phyloP scores from a whole-genome alignment of 2,888 invertebrate genomes.

The Chrysopilus asiliformis region DNA sequence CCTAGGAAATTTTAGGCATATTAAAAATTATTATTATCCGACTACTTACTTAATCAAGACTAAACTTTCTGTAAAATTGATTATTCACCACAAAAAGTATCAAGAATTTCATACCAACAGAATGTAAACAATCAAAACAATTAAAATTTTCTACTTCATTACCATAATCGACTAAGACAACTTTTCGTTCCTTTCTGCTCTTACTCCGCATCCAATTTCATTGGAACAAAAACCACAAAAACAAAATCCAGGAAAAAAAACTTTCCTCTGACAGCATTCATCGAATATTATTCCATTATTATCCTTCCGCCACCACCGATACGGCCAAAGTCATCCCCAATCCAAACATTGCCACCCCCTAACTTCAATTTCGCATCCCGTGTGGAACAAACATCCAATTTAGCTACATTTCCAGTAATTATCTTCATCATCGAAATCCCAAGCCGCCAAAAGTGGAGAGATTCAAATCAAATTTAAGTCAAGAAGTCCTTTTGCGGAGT shows the following conservation, averaged over 20 bases:
- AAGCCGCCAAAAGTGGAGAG: constrained; percentile 9
- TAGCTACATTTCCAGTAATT: constrained; percentile 13
- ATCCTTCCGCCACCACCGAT: constrained; percentile 1
- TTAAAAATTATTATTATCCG: too few species aligned
- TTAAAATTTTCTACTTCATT: constrained; percentile 16
- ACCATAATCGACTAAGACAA: constrained; percentile 14
- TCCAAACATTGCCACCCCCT: constrained; percentile 6
- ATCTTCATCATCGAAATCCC: constrained; percentile 12
- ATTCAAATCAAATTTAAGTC: constrained; percentile 14
- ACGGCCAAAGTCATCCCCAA: background rate
- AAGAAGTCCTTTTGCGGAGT: too few species aligned
- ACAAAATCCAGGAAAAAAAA: too few species aligned
- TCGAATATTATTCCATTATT: too few species aligned
- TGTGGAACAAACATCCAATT: too few species aligned
- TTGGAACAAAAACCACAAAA: too few species aligned
- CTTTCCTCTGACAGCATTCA: constrained; percentile 5
- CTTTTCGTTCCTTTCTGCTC: constrained; percentile 5
- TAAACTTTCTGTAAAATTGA: too few species aligned
- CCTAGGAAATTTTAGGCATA: too few species aligned
- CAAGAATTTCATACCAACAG: background rate
- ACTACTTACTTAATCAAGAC: too few species aligned
- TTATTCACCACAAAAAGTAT: too few species aligned
- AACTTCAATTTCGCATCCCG: constrained; percentile 4
- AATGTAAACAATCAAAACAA: constrained; percentile 14
- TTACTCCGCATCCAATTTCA: too few species aligned